Percentiles rank a stretch among this genome's conserved stretches.
These are phyloP conservation scores for Liodrosophila aerea DNA, from an alignment of 2,888 invertebrate species.

Conservation along the genomic window DNA sequence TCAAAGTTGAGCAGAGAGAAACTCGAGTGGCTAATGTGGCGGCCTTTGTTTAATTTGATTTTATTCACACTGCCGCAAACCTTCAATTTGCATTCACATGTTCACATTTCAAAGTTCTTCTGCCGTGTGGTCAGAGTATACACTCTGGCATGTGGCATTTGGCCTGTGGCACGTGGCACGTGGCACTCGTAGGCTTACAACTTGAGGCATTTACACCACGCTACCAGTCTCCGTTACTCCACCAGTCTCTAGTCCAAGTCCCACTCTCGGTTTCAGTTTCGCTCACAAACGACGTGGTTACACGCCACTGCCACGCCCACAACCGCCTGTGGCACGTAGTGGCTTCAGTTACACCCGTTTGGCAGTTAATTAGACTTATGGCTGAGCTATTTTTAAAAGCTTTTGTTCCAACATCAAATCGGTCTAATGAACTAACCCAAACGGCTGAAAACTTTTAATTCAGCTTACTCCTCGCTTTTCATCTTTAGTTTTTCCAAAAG, in stretches of 20 bases:
- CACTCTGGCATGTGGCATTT: conserved; percentile 52
- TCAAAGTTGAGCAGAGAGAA: conserved; percentile 23
- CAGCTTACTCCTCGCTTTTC: conserved; percentile 3
- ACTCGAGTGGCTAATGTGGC: conserved; percentile 23
- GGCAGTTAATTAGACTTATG: conserved; percentile 58
- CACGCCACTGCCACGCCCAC: conserved; percentile 40
- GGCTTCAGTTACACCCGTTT: conserved; percentile 2
- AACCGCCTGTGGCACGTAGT: conserved; percentile 21
- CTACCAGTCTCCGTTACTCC: background rate
- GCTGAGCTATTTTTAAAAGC: conserved; percentile 56
- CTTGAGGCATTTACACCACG: background rate
- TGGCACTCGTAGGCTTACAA: conserved; percentile 5
- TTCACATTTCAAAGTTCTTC: conserved; percentile 19
- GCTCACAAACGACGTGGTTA: conserved; percentile 49
- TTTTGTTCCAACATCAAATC: conserved; percentile 25
- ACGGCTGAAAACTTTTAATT: conserved; percentile 23
- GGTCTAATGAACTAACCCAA: conserved; percentile 43
- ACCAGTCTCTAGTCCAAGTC: conserved; percentile 5
- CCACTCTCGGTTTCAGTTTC: conserved; percentile 9
- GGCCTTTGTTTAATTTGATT: conserved; percentile 51
- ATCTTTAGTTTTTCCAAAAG: conserved; percentile 10
- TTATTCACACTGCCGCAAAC: conserved; percentile 46
- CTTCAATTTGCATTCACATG: conserved; percentile 45
- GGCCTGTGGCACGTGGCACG: conserved; percentile 51
- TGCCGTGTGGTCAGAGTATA: conserved; percentile 5